These are phyloP conservation scores for Drosophila anomalipes DNA, from an alignment of 2,888 invertebrate species.

Conservation along the genomic window DNA sequence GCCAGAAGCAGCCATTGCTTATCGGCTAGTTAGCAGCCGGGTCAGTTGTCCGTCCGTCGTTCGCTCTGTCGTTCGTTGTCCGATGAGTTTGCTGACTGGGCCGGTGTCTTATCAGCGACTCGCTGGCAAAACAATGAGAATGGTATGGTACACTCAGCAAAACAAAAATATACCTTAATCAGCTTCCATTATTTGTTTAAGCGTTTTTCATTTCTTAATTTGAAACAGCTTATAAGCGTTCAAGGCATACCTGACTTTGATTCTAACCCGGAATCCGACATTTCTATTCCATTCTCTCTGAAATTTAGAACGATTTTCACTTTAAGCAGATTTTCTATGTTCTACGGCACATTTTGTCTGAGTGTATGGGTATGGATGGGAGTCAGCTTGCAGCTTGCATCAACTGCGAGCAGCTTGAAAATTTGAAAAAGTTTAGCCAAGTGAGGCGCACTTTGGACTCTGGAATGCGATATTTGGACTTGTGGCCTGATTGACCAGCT, in stretches of 20 bases:
- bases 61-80: slow-evolving; percentile 5
- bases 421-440: slow-evolving; percentile 39
- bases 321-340: neutral
- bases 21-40: slow-evolving; percentile 62
- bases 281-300: neutral
- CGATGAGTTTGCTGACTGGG: slow-evolving; percentile 44
- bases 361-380: neutral
- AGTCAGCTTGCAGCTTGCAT: slow-evolving; percentile 7
- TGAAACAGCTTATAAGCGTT: neutral
- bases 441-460: slow-evolving; percentile 14
- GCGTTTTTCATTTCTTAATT: neutral
- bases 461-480: neutral
- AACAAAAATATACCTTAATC: neutral
- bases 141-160: neutral
- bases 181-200: neutral
- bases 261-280: neutral
- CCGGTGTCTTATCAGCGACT: slow-evolving; percentile 44
- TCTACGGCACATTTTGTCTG: neutral
- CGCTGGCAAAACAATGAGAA: slow-evolving; percentile 44
- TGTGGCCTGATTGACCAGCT: slow-evolving; percentile 13
- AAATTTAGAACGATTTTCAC: neutral
- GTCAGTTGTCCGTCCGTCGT: slow-evolving; percentile 31
- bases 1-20: slow-evolving; percentile 11
- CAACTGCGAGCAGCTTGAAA: slow-evolving; percentile 25
- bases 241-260: neutral